phyloP scores from a whole-genome alignment of 2,113 vertebrate species.

The Dascyllus trimaculatus region DNA sequence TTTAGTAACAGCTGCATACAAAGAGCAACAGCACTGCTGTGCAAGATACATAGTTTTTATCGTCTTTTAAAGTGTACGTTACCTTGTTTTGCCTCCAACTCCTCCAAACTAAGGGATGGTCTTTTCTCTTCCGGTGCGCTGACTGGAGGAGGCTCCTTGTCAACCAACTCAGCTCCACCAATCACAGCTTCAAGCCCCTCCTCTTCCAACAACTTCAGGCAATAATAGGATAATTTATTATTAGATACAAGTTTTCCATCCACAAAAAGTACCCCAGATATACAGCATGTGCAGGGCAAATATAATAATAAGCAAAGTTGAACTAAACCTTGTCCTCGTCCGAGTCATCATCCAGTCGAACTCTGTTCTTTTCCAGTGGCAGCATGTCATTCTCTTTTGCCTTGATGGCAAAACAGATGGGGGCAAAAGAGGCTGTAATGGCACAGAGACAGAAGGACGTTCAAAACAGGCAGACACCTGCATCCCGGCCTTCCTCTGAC shows the following conservation, averaged over 20 bases:
- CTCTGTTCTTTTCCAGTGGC: slow-evolving; percentile 96
- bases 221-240: neutral
- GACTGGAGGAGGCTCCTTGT: slow-evolving; percentile 74
- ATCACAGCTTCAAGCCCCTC: slow-evolving; percentile 79
- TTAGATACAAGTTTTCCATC: neutral
- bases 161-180: slow-evolving; percentile 65
- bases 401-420: slow-evolving; percentile 98
- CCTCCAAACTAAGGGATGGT: slow-evolving; percentile 92
- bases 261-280: neutral
- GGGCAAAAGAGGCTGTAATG: slow-evolving; percentile 93
- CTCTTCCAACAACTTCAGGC: slow-evolving; percentile 75
- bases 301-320: neutral
- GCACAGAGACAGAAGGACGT: slow-evolving; percentile 1
- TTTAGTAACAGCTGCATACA: neutral
- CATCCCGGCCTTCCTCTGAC: no score
- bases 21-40: neutral
- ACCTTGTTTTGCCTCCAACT: slow-evolving; percentile 98
- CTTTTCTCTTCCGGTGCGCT: slow-evolving; percentile 89
- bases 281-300: neutral
- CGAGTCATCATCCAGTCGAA: slow-evolving; percentile 95
- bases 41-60: no score
- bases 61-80: slow-evolving; percentile 12
- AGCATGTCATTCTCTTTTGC: slow-evolving; percentile 97
- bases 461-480: neutral
- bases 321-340: slow-evolving; percentile 88